These are phyloP conservation scores for Sicus ferrugineus DNA, from an alignment of 2,888 invertebrate species.

Conservation along the genomic window DNA sequence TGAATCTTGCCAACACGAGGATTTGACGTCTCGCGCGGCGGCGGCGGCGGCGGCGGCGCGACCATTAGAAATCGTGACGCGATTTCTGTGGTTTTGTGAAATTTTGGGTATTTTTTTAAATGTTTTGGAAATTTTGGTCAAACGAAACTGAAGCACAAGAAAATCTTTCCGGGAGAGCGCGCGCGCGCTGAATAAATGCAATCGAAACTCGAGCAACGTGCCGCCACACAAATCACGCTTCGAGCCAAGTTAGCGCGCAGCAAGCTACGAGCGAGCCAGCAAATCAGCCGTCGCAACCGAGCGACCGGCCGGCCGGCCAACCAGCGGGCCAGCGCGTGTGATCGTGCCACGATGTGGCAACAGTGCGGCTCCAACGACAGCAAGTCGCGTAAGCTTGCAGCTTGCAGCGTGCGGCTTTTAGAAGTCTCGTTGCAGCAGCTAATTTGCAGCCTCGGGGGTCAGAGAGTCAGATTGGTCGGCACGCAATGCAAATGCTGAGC, in stretches of 20 bases:
- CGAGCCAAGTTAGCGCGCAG: constrained; percentile 21
- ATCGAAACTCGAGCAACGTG: constrained; percentile 61
- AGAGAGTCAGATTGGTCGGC: constrained; percentile 14
- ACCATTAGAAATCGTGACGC: constrained; percentile 39
- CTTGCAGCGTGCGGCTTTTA: neutral
- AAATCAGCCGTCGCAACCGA: neutral
- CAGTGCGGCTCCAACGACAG: neutral
- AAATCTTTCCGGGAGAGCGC: constrained; percentile 4
- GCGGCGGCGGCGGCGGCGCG: constrained; percentile 2
- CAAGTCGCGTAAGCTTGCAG: neutral
- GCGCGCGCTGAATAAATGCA: constrained; percentile 46
- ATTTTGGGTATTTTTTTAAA: constrained; percentile 28
- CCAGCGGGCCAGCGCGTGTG: constrained; percentile 7
- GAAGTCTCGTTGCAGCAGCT: constrained; percentile 6
- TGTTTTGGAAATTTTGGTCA: constrained; percentile 14
- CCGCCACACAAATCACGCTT: constrained; percentile 43
- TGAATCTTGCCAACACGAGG: neutral
- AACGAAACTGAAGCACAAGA: constrained; percentile 8
- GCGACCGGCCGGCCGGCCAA: neutral
- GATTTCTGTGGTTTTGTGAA: constrained; percentile 36
- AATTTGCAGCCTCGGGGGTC: constrained; percentile 9
- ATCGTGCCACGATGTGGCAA: constrained; percentile 36
- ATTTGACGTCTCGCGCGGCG: neutral
- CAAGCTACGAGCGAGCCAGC: neutral
- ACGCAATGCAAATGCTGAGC: constrained; percentile 19